A percentile compares a stretch with the other conserved stretches of the same genome.
These are phyloP conservation scores for Phortica okadai DNA, from an alignment of 2,888 invertebrate species.

Conservation along the genomic window DNA sequence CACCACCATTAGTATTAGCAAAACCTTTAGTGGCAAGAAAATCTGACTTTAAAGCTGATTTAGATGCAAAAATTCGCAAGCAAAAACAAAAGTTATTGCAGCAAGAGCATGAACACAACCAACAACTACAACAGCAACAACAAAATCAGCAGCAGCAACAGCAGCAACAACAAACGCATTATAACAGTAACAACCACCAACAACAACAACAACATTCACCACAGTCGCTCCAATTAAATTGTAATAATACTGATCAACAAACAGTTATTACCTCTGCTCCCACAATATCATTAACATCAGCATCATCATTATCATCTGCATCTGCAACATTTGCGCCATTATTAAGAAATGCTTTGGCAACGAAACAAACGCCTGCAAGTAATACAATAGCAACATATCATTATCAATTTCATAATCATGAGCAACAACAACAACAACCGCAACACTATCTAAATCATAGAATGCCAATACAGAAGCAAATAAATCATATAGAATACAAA, in stretches of 20 bases:
- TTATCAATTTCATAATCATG: background rate
- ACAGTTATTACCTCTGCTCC: conserved; percentile 47
- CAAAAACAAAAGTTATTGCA: conserved; percentile 67
- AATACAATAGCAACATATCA: no score
- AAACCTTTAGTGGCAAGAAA: conserved; percentile 62
- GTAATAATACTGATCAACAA: conserved; percentile 69
- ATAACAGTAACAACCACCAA: conserved; percentile 46
- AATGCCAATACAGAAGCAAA: conserved; percentile 50
- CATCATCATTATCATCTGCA: conserved; percentile 39
- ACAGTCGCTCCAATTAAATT: conserved; percentile 53
- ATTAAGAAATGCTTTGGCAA: background rate
- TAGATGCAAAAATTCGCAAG: conserved; percentile 72
- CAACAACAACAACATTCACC: conserved; percentile 53
- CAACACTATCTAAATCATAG: conserved; percentile 49
- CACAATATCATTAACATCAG: conserved; percentile 33
- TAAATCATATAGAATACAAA: conserved; percentile 44
- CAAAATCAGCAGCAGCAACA: conserved; percentile 42
- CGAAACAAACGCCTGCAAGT: no score
- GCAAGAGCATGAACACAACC: conserved; percentile 47
- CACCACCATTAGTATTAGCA: conserved; percentile 45
- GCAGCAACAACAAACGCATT: conserved; percentile 30
- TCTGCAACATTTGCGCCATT: conserved; percentile 33
- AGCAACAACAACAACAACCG: conserved; percentile 14
- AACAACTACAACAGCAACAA: conserved; percentile 56
- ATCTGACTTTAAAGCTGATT: conserved; percentile 71